Conservation (phyloP, 2,888 invertebrate genomes). For the Caradrina clavipalpis region DNA sequence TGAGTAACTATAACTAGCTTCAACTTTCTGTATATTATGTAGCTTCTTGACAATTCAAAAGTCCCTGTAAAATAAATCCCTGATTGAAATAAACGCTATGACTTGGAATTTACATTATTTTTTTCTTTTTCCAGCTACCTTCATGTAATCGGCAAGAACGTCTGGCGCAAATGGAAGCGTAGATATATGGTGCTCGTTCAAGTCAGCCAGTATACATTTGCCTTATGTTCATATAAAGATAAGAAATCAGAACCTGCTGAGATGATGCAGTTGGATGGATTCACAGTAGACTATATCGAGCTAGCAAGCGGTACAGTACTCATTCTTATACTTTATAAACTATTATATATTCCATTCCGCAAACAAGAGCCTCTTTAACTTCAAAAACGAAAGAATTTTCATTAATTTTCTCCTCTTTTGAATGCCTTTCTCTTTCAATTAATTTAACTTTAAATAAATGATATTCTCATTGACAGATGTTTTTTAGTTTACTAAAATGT, state of each 20-base stretch:
- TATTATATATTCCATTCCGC: not conserved
- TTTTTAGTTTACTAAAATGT: slow-evolving; percentile 58
- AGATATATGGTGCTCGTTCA: slow-evolving; percentile 99
- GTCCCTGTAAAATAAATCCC: too few relatives aligned
- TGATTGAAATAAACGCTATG: too few relatives aligned
- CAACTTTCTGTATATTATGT: too few relatives aligned
- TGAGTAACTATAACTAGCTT: too few relatives aligned
- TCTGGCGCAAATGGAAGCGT: slow-evolving; percentile 99
- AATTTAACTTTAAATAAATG: not conserved
- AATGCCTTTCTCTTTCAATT: not conserved
- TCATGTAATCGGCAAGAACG: slow-evolving; percentile 97
- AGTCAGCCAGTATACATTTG: slow-evolving; percentile 99
- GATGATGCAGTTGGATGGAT: slow-evolving; percentile 99
- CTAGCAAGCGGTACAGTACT: slow-evolving; percentile 95
- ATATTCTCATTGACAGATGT: slow-evolving; percentile 1
- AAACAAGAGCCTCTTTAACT: not conserved
- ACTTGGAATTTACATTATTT: too few relatives aligned
- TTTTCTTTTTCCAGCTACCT: slow-evolving; percentile 91
- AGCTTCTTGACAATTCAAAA: too few relatives aligned
- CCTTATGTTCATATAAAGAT: slow-evolving; percentile 99
- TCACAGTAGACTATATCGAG: slow-evolving; percentile 99
- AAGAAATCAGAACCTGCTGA: slow-evolving; percentile 99
- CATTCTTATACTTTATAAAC: slow-evolving; percentile 36
- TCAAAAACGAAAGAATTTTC: not conserved
- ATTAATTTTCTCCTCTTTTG: not conserved